These are phyloP conservation scores for Leucophenga varia DNA, from an alignment of 1,140 invertebrate species.

Conservation along the genomic window DNA sequence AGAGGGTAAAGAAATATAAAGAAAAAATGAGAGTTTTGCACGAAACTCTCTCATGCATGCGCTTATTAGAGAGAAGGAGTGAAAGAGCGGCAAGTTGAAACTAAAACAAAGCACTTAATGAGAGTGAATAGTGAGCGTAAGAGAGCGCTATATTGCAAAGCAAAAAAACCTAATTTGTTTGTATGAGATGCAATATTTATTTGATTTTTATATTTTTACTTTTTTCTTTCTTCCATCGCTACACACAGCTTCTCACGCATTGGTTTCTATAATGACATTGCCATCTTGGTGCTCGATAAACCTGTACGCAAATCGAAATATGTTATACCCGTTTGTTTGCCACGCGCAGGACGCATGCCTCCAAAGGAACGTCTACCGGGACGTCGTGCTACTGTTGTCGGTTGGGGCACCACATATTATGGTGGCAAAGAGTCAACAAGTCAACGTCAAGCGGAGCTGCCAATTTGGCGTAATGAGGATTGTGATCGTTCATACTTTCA, in stretches of 20 bases:
- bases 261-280: conserved; percentile 91
- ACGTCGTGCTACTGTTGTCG: conserved; percentile 78
- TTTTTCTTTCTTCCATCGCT: too few relatives aligned
- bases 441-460: conserved; percentile 79
- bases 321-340: conserved; percentile 85
- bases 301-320: conserved; percentile 78
- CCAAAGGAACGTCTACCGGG: conserved; percentile 50
- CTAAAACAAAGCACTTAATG: too few relatives aligned
- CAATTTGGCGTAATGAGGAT: conserved; percentile 89
- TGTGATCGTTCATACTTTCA: conserved; percentile 89
- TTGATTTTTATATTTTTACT: too few relatives aligned
- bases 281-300: conserved; percentile 61
- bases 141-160: too few relatives aligned
- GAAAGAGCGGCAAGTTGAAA: neutral
- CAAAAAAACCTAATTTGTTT: neutral
- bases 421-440: conserved; percentile 81
- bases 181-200: too few relatives aligned
- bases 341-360: conserved; percentile 55
- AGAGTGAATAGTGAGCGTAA: too few relatives aligned
- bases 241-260: conserved; percentile 73
- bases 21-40: too few relatives aligned
- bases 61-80: neutral
- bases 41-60: neutral
- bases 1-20: too few relatives aligned
- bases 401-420: conserved; percentile 89